Percentiles rank a stretch among this genome's conserved stretches.
Conservation (phyloP, 92 coral and sea anemone species). For the Paramuricea clavata region DNA sequence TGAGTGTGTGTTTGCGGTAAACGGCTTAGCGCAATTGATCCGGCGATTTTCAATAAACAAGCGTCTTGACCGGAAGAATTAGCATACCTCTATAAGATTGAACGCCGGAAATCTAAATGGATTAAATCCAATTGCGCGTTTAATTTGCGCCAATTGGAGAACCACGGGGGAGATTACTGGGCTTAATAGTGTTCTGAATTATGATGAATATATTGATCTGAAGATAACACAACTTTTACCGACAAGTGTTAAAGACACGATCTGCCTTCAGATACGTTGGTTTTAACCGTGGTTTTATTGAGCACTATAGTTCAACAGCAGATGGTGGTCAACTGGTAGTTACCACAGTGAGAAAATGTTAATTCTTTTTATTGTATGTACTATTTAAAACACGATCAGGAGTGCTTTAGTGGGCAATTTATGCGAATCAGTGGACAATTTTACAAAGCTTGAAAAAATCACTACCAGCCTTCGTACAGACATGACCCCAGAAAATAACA, state of each 20-base stretch:
- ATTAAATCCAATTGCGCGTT: conserved; percentile 36
- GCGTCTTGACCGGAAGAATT: conserved; percentile 39
- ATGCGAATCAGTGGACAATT: too few relatives aligned
- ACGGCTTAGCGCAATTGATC: conserved; percentile 22
- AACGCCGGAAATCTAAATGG: conserved; percentile 38
- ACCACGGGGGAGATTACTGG: conserved; percentile 4
- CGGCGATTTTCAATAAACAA: conserved; percentile 14
- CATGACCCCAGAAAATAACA: too few relatives aligned
- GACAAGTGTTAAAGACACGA: conserved; percentile 8
- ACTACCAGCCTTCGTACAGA: too few relatives aligned
- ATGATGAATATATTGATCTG: conserved; percentile 22
- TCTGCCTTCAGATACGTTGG: neutral
- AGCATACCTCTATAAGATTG: neutral
- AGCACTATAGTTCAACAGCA: too few relatives aligned
- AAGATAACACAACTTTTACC: neutral
- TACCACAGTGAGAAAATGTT: too few relatives aligned
- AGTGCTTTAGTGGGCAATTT: too few relatives aligned
- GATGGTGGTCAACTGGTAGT: too few relatives aligned
- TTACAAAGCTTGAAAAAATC: too few relatives aligned
- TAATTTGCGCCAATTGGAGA: conserved; percentile 36
- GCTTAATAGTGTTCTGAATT: conserved; percentile 1
- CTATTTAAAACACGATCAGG: too few relatives aligned
- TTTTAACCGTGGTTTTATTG: too few relatives aligned
- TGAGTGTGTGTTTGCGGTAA: conserved; percentile 10
- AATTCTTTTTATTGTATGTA: too few relatives aligned